phyloP scores from a whole-genome alignment of 2,888 invertebrate genomes.

The Cyaniris semiargus region DNA sequence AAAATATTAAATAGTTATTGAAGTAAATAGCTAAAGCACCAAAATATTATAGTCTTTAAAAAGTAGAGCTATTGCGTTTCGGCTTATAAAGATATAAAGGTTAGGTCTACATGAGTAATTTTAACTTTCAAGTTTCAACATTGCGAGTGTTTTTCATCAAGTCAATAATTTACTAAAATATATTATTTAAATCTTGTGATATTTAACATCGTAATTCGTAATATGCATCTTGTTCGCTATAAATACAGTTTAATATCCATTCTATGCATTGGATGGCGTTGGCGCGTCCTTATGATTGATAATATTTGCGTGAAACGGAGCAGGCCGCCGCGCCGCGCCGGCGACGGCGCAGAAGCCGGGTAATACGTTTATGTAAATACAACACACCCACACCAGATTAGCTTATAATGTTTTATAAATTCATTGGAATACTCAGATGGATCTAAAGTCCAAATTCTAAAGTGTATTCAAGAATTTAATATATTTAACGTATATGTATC shows the following conservation, averaged over 20 bases:
- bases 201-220: background rate
- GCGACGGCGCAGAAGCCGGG: background rate
- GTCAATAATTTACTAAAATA: background rate
- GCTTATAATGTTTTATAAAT: background rate
- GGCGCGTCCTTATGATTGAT: conserved; percentile 20
- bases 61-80: background rate
- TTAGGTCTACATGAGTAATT: background rate
- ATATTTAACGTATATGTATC: background rate
- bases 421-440: background rate
- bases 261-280: conserved; percentile 6
- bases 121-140: background rate
- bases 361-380: conserved; percentile 21
- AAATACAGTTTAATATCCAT: conserved; percentile 18
- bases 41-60: background rate
- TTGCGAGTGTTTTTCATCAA: background rate
- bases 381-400: background rate
- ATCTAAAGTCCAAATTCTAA: no score
- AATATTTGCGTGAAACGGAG: conserved; percentile 19
- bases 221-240: conserved; percentile 6
- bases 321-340: no score
- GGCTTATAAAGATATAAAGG: background rate
- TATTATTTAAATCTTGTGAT: background rate
- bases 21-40: no score
- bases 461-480: no score
- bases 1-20: no score